A percentile compares a stretch with the other conserved stretches of the same genome.
Evolutionary conservation across 1,140 invertebrate genomes (phyloP).

Genomic region (Dendroctonus ponderosae): DNA sequence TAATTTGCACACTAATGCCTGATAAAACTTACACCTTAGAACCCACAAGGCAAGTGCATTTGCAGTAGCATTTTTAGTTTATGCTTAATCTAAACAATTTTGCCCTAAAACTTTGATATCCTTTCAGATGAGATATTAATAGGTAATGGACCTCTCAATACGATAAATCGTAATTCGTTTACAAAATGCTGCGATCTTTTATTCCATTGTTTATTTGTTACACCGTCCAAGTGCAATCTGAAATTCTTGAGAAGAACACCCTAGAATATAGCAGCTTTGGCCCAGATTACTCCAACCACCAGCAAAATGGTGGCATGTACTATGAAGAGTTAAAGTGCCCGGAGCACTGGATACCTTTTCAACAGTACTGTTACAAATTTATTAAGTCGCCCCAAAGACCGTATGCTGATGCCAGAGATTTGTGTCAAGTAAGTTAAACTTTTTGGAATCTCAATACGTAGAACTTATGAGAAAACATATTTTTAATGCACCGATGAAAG

Average conservation of each 20-base stretch:
- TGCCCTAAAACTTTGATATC: background rate
- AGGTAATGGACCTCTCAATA: background rate
- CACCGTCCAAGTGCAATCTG: background rate
- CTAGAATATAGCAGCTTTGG: conserved; percentile 14
- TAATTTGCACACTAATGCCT: too few species aligned
- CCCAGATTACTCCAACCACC: conserved; percentile 5
- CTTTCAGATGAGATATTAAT: background rate
- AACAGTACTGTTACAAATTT: conserved; percentile 82
- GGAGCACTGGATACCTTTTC: conserved; percentile 74
- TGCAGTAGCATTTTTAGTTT: too few species aligned
- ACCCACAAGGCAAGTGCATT: too few species aligned
- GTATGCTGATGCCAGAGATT: conserved; percentile 74
- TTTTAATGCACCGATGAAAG: background rate
- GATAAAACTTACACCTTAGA: too few species aligned
- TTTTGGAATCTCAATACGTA: background rate
- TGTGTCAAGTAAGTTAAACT: conserved; percentile 64
- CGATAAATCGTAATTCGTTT: background rate
- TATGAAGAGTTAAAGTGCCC: conserved; percentile 65
- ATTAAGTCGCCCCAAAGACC: conserved; percentile 78
- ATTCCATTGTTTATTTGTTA: background rate
- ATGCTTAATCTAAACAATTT: too few species aligned
- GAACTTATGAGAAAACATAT: background rate
- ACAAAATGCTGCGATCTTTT: background rate
- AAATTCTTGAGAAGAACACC: conserved; percentile 6
- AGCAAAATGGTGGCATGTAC: background rate